Evolutionary conservation across 1,140 invertebrate genomes (phyloP), one percentile per base, ranked within the genome.

Genomic region (Calephelis nemesis): DNA sequence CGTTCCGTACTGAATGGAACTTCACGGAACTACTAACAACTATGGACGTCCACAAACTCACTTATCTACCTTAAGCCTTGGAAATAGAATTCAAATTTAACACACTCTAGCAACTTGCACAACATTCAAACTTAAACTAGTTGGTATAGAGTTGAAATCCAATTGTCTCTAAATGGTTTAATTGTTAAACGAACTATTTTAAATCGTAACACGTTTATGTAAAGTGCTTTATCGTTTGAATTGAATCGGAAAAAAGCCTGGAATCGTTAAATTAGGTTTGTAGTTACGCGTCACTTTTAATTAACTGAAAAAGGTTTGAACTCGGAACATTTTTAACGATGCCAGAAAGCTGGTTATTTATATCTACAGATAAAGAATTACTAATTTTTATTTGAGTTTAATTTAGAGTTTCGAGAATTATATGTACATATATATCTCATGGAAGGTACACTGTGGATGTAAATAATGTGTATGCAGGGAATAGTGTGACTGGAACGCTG

Each of bases 41-140:
- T 64, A 58, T 62, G 65, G 65, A 70, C 65, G 47, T 63, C 50
- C 13, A 50, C 65, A 63, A 30, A 58, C 47, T 64, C 62, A 70
- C 39, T 65, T 40, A 5, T 45, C 58, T 62, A 69, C 62, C 67
- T 66, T 73, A 67, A 13, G n/a, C 15, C 62, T 48, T 64, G 54
- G 60, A 49, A 69, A 67, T 64, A 73, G 65, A 69, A 65, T 66
- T 69, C 64, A 66, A 54, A 71, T 66, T 62, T 63, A 52, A 65
- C 64, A 40, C 58, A 48, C 7, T 48, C 12, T 30, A 65, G 47
- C 30, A 58, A 65, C 6, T 49, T 48, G 39, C 19, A 40, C 60
- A 62, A 49, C n/a, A 47, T 47, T 40, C 19, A 62, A 49, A 15
- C 60, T 62, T 62, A n/a, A n/a, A 12, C 6, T 12, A 30, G 40